Conservation (phyloP, 2,888 invertebrate species). For the Pherbina coryleti region DNA sequence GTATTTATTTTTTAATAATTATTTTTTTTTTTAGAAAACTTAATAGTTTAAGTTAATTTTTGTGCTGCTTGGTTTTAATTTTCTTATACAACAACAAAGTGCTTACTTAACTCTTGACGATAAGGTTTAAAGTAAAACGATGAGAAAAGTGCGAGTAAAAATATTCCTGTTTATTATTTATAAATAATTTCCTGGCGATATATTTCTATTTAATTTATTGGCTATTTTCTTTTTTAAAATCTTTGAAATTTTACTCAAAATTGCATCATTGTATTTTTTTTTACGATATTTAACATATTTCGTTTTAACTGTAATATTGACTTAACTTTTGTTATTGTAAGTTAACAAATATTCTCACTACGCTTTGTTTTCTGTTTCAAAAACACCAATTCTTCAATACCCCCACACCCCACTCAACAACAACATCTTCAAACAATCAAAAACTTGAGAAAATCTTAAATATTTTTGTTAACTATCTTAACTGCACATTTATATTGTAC, state of each 20-base stretch:
- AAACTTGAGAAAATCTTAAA: not conserved
- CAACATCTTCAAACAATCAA: slow-evolving; percentile 16
- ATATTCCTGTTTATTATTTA: no score
- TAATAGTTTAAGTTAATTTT: not conserved
- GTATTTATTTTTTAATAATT: not conserved
- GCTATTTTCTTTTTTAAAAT: no score
- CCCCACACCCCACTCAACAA: not conserved
- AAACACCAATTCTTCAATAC: not conserved
- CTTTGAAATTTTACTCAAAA: no score
- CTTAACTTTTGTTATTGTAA: not conserved
- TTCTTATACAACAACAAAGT: no score
- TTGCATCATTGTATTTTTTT: no score
- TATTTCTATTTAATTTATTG: no score
- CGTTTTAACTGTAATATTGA: no score
- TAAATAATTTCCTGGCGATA: no score
- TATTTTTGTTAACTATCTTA: slow-evolving; percentile 17
- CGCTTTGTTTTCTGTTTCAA: not conserved
- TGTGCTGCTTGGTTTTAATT: not conserved
- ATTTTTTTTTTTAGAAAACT: not conserved
- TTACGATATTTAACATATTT: no score
- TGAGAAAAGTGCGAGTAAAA: no score
- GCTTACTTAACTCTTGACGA: no score
- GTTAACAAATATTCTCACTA: slow-evolving; percentile 24
- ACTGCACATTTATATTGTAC: not conserved
- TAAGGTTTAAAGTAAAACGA: no score